Evolutionary conservation across 2,888 invertebrate genomes (phyloP), one percentile per base, ranked within the genome.

Genomic region (Tachina grossa): DNA sequence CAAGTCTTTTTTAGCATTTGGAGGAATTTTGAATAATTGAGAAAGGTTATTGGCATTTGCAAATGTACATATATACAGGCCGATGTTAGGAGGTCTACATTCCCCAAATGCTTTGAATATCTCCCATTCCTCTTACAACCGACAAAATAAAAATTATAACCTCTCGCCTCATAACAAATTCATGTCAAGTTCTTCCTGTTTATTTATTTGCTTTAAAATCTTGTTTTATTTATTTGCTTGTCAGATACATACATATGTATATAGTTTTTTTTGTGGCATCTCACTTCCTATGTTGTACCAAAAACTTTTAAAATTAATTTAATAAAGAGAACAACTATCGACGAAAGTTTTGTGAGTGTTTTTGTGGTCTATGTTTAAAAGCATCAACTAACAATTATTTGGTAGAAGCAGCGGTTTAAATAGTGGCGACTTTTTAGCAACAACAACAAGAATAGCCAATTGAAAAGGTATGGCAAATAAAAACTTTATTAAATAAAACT

Each of bases 361-460:
- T 79, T 74, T 69, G 45, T 68, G 19, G 59, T 83, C 14, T 79
- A 69, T 76, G 76, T 71, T 80, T 80, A 84, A n/a, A n/a, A 76
- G 76, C 76, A 80, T 76, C 80, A 84, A 80, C 71, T 65, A 22
- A 39, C 74, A 76, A 74, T 66, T 49, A 77, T 74, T 84, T 77
- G 68, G 14, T 41, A 68, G 22, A 76, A 75, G 55, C 47, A 61
- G 71, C 39, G 49, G 55, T 72, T 77, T 80, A 55, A 72, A 68
- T 81, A 49, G 55, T 84, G 72, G 74, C 65, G 77, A 76, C 65
- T 71, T 80, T 43, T 59, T 31, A 31, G 6, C 31, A 31, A 31
- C 5, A 31, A 31, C 5, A 31, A 31, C 0, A 31, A 16, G 16
- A 11, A 53, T 22, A 74, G 13, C 22, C 55, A 61, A 71, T 19